Conservation (phyloP, 1,140 invertebrate genomes). For the Cydia splendana region DNA sequence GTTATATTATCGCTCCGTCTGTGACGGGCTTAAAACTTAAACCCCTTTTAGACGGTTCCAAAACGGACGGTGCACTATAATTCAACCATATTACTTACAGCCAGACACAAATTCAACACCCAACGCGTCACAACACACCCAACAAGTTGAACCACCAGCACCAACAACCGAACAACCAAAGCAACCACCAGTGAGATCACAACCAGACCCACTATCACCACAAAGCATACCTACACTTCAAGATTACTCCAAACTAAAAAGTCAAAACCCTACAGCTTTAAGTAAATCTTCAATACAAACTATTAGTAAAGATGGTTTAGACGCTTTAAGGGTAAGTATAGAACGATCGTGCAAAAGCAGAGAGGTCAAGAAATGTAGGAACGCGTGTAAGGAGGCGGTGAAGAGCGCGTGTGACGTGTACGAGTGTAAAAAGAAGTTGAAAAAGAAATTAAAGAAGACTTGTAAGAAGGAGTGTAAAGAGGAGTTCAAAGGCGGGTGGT, state of each 20-base stretch:
- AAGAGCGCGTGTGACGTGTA: slow-evolving; percentile 45
- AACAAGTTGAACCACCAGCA: neutral
- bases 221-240: neutral
- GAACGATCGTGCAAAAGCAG: slow-evolving; percentile 44
- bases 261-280: neutral
- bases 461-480: slow-evolving; percentile 51
- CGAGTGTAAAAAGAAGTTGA: slow-evolving; percentile 47
- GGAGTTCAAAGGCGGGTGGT: neutral
- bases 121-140: neutral
- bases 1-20: too few relatives aligned
- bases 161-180: neutral
- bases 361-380: slow-evolving; percentile 45
- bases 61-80: too few relatives aligned
- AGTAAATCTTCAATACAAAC: neutral
- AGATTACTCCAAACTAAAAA: neutral
- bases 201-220: neutral
- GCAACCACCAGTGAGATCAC: neutral
- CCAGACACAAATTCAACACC: neutral
- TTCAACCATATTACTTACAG: neutral
- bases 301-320: neutral
- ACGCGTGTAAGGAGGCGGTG: slow-evolving; percentile 45
- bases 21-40: too few relatives aligned
- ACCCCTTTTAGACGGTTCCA: too few relatives aligned
- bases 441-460: slow-evolving; percentile 45
- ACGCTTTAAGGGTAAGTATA: neutral